Base-by-base conservation (phyloP, 1,140 invertebrate genomes). In the Carcinoscorpius rotundicauda region DNA sequence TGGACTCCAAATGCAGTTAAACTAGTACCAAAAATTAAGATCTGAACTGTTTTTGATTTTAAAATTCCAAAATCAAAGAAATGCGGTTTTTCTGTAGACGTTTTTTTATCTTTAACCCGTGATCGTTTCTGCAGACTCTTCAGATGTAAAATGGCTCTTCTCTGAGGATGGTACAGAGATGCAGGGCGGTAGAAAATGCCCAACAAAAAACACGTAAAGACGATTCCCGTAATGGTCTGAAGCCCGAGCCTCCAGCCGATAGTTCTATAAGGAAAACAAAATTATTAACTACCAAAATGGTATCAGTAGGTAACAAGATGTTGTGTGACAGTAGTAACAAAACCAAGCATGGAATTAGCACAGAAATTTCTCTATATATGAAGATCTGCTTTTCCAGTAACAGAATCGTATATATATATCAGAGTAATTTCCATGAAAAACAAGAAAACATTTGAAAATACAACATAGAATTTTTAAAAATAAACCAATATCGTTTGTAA, bases 181-280 rank as follows among this genome's bases (percentile, higher is more conserved):
- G 90, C 89, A 57, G 88, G 89, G 59, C 89, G 81, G 78, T 93
- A 93, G 76, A 91, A 88, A 3, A 88, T 89, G n/a, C 89, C 91
- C 4, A 93, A 80, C 70, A 93, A 85, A 75, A 92, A 93, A 2
- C 88, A 91, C 4, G 88, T 77, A 68, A 90, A 89, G 8, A 92
- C 84, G 3, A 87, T 82, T 11, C 87, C 88, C 3, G 91, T 91
- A 5, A 93, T 84, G 52, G 87, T 85, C 76, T 93, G 91, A n/a
- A 93, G 81, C 51, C 89, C 89, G 64, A 90, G 76, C 69, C 87
- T 82, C 90, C 90, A 93, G 48, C 87, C 86, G 11, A 92, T 83
- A 66, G 86, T 84, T 68, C 90, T 92, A 55, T 6, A 10, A 10
- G 6, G 11, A 59, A 59, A 59, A 6, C 6, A 59, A 59, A 6